Evolutionary conservation across 1,140 invertebrate species (phyloP), one percentile per base, ranked within the genome.

Genomic region (Drosophila pruinosa): DNA sequence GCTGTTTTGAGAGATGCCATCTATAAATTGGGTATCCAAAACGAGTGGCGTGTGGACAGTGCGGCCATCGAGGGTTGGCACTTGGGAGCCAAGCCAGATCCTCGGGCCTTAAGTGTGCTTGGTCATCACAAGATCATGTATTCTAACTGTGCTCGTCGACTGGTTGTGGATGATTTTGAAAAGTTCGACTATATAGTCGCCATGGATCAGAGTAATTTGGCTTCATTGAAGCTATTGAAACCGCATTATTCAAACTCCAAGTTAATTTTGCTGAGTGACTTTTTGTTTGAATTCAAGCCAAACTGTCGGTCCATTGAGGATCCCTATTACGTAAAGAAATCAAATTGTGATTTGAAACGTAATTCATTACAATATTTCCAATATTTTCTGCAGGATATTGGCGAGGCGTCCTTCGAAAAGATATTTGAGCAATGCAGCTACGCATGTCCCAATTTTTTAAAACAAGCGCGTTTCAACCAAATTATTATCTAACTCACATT

Each of bases 161-260:
- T 97, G 21, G 93, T 80, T 5, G 43, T 91, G 34, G 91, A 94
- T 7, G 97, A 98, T 90, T 97, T 97, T 75, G 81, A 93, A 2
- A 92, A 93, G 10, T 98, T 94, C 91, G 94, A 97, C 85, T 97
- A 94, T 80, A 97, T 98, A 63, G 95, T 98, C 92, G 97, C 96
- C 17, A 98, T 98, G 97, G 97, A 98, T 92, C 92, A 96, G 52
- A 92, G 93, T 34, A 98, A 97, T 88, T 95, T 97, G 82, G 92
- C 91, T 1, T 93, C 94, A 31, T 86, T 97, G 5, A 94, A 93
- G 26, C 89, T 89, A 17, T 91, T 93, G 67, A 93, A 93, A 57
- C 95, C 95, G 4, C 91, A 93, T 61, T 92, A 93, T 69, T 92
- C 91, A 58, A 95, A 93, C 77, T 95, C 96, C 0, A 94, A 95